phyloP scores from a whole-genome alignment of 2,888 invertebrate species.

The Cyclophora albipunctata region DNA sequence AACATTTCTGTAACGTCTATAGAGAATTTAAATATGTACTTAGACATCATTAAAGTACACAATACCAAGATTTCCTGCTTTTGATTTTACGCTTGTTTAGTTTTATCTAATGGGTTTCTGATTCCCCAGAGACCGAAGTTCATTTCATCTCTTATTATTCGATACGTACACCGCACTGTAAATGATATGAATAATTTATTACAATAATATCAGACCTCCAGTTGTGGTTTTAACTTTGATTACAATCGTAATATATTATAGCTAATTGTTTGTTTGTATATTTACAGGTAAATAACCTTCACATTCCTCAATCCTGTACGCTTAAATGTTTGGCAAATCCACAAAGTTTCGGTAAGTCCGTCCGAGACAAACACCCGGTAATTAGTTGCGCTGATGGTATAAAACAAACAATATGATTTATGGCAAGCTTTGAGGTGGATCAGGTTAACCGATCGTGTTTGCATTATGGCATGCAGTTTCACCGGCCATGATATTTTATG shows the following conservation, averaged over 20 bases:
- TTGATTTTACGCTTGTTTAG: too few relatives aligned
- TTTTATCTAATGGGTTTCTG: too few relatives aligned
- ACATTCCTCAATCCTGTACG: conserved; percentile 60
- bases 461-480: too few relatives aligned
- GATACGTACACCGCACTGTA: too few relatives aligned
- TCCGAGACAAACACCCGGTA: conserved; percentile 48
- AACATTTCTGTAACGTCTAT: conserved; percentile 10
- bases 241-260: neutral
- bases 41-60: conserved; percentile 2
- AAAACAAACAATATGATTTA: conserved; percentile 18
- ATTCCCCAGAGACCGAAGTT: too few relatives aligned
- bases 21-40: conserved; percentile 7
- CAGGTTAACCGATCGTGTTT: too few relatives aligned
- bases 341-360: conserved; percentile 61
- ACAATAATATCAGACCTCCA: too few relatives aligned
- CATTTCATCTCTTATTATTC: neutral
- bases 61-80: conserved; percentile 13
- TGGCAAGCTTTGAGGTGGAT: neutral
- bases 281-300: conserved; percentile 74
- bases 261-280: conserved; percentile 55
- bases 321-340: conserved; percentile 60
- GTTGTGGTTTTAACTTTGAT: too few relatives aligned
- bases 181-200: too few relatives aligned
- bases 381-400: conserved; percentile 37
- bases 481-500: too few relatives aligned